These are phyloP conservation scores for Cactoblastis cactorum DNA, from an alignment of 2,888 invertebrate species.

Conservation along the genomic window DNA sequence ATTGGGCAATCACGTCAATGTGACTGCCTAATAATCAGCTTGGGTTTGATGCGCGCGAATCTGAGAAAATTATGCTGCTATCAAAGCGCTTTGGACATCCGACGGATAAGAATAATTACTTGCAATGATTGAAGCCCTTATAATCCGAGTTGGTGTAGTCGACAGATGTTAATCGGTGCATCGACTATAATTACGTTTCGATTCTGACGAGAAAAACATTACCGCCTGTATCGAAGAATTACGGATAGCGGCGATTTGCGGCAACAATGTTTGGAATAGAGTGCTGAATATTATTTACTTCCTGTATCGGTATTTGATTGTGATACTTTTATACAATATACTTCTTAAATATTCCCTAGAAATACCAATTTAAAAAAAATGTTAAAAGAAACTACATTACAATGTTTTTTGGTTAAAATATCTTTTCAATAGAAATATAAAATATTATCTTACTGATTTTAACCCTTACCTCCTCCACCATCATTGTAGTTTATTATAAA, in stretches of 20 bases:
- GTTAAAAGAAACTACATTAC: too few relatives aligned
- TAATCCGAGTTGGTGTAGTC: slow-evolving; percentile 75
- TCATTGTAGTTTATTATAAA: too few relatives aligned
- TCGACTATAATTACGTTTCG: slow-evolving; percentile 72
- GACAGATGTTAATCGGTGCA: slow-evolving; percentile 76
- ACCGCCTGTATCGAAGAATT: slow-evolving; percentile 36
- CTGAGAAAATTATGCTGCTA: slow-evolving; percentile 71
- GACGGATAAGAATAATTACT: slow-evolving; percentile 80
- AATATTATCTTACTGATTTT: too few relatives aligned
- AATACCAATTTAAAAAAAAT: too few relatives aligned
- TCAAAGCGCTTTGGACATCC: slow-evolving; percentile 67
- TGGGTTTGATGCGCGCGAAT: slow-evolving; percentile 72
- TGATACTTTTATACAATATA: too few relatives aligned
- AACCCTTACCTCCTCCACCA: too few relatives aligned
- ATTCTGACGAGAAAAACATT: slow-evolving; percentile 72
- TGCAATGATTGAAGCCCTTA: slow-evolving; percentile 76
- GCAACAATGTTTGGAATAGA: slow-evolving; percentile 29
- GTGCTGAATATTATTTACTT: neutral
- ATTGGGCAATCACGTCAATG: slow-evolving; percentile 64
- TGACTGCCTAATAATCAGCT: slow-evolving; percentile 74
- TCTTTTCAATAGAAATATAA: too few relatives aligned
- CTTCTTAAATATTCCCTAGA: too few relatives aligned
- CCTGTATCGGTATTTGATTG: neutral
- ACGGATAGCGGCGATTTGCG: slow-evolving; percentile 42
- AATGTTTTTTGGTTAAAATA: too few relatives aligned